A percentile compares a stretch with the other conserved stretches of the same genome.
phyloP scores from a whole-genome alignment of 1,140 invertebrate genomes.

The Sinella curviseta region DNA sequence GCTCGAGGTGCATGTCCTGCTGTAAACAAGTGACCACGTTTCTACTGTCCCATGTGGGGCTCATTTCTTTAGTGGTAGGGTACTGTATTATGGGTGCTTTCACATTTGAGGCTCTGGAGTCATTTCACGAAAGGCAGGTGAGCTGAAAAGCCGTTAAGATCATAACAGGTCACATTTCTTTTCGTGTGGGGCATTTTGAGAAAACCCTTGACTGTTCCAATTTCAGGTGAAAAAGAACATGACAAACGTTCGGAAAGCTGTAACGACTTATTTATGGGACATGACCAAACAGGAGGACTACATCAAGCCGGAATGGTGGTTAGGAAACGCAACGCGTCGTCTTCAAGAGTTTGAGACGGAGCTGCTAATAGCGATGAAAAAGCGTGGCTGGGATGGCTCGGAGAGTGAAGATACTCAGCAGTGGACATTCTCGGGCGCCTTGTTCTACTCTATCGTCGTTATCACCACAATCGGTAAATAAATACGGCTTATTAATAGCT shows the following conservation, averaged over 20 bases:
- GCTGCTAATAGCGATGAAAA: conserved; percentile 78
- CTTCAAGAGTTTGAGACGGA: conserved; percentile 76
- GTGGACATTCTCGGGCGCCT: conserved; percentile 86
- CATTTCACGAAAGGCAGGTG: conserved; percentile 72
- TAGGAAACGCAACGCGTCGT: conserved; percentile 61
- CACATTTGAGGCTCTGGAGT: conserved; percentile 74
- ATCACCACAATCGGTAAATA: conserved; percentile 47
- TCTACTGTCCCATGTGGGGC: conserved; percentile 82
- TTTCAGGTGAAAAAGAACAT: conserved; percentile 76
- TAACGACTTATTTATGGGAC: conserved; percentile 76
- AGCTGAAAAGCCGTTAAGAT: conserved; percentile 48
- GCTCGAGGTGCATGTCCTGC: conserved; percentile 31
- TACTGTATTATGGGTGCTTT: conserved; percentile 86
- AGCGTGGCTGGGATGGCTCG: conserved; percentile 87
- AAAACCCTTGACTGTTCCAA: background rate
- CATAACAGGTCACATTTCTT: background rate
- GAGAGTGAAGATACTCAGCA: conserved; percentile 74
- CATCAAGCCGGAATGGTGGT: conserved; percentile 72
- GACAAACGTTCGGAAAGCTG: conserved; percentile 67
- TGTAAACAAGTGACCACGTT: conserved; percentile 60
- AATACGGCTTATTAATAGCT: too few species aligned
- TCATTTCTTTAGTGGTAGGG: conserved; percentile 80
- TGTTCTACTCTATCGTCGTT: conserved; percentile 96
- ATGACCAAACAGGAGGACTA: conserved; percentile 69
- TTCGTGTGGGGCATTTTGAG: background rate